Conservation (phyloP, 1,140 invertebrate genomes). For the Scaptomyza pallida region DNA sequence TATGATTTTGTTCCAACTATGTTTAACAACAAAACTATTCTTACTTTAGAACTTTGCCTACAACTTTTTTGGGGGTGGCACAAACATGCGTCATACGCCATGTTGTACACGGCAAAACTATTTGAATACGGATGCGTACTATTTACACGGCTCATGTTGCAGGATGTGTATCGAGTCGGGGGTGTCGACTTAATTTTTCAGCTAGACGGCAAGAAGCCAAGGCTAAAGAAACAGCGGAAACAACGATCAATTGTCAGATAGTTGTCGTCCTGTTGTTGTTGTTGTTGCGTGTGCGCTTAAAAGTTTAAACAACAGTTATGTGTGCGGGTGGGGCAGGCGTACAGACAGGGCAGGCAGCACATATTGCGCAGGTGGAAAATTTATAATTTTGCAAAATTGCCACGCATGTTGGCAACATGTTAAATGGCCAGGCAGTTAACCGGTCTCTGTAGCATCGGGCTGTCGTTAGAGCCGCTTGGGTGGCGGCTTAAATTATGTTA, state of each 20-base stretch:
- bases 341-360: conserved; percentile 35
- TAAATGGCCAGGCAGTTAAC: conserved; percentile 68
- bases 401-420: conserved; percentile 75
- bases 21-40: background rate
- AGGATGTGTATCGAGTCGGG: conserved; percentile 11
- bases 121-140: conserved; percentile 22
- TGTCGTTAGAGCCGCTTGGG: conserved; percentile 46
- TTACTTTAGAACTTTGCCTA: conserved; percentile 12
- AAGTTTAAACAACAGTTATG: conserved; percentile 65
- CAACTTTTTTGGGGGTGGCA: conserved; percentile 1
- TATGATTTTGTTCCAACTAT: conserved; percentile 31
- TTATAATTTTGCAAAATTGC: conserved; percentile 80
- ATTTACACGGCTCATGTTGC: conserved; percentile 26
- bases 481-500: conserved; percentile 77
- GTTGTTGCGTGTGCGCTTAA: conserved; percentile 63
- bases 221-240: conserved; percentile 47
- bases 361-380: conserved; percentile 77
- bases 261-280: conserved; percentile 44
- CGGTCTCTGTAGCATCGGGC: conserved; percentile 12
- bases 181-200: conserved; percentile 76
- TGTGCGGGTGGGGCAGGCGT: conserved; percentile 23
- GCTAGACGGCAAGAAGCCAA: conserved; percentile 26
- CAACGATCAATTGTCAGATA: conserved; percentile 77
- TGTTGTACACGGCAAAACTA: conserved; percentile 47
- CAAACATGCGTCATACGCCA: conserved; percentile 39